Base-by-base conservation (phyloP, 2,888 invertebrate genomes). In the Phengaris alcon region DNA sequence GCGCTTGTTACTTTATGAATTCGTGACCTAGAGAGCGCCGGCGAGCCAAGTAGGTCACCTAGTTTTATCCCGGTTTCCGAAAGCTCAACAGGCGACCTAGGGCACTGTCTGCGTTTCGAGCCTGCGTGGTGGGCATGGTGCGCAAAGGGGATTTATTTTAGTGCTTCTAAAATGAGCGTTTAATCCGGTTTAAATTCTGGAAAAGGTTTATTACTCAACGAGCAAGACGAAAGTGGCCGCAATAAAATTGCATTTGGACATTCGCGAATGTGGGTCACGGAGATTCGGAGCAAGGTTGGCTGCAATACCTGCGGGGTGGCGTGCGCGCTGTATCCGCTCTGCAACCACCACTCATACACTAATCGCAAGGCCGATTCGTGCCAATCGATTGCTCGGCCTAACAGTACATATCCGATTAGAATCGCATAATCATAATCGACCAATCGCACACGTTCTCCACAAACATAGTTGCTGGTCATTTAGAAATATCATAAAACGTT, bases 261-360 rank as follows among this genome's bases (percentile, higher is more conserved):
- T 85, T 83, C 76, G 80, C 84, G 84, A 89, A 93, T 91, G 91
- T 93, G 86, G 92, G 93, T 92, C 92, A 90, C 83, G 87, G 88
- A 88, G 86, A 92, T 90, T 91, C 87, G 89, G 91, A 86, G 88
- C 93, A 93, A 93, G 93, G 93, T 91, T 91, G 87, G 81, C 79
- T 88, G 89, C 89, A 87, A 83, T 82, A 79, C 79, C 70, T 81
- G 81, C 79, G 80, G 79, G 82, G 80, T 77, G 82, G 82, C 81
- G 79, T 81, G 86, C 86, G 86, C 86, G 84, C 85, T 80, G 85
- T 85, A 91, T 92, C 92, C 92, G 91, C 88, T 86, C 87, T 88
- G 87, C 89, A 86, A 86, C 83, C 84, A 83, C 82, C 83, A 79
- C 79, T 80, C 79, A 86, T 87, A 88, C 88, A 89, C 89, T 84